Evolutionary conservation across 2,113 vertebrate genomes (phyloP).

Genomic region (Gasterosteus aculeatus): DNA sequence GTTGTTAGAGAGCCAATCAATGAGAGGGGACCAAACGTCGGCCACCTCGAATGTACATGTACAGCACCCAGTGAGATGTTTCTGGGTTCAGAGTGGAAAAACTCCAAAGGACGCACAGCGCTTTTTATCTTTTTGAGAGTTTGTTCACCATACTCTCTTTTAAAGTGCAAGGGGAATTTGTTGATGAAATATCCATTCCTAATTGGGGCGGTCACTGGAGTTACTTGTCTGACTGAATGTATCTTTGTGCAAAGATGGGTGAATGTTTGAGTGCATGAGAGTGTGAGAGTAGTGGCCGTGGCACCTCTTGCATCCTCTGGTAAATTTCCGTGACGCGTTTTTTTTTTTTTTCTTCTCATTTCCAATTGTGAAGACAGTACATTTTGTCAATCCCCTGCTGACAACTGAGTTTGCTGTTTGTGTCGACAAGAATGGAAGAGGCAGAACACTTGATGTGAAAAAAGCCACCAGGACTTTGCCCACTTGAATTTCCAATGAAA

Average conservation of each 20-base stretch:
- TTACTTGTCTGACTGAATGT: conserved; percentile 54
- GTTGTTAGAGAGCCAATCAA: conserved; percentile 42
- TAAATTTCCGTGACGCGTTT: conserved; percentile 26
- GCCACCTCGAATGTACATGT: conserved; percentile 35
- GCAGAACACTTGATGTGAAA: conserved; percentile 67
- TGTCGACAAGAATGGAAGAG: conserved; percentile 52
- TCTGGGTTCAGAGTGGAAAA: conserved; percentile 39
- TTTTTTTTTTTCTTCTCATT: conserved; percentile 23
- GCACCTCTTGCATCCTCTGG: conserved; percentile 50
- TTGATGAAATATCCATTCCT: conserved; percentile 78
- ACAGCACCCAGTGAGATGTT: conserved; percentile 40
- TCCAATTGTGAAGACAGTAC: conserved; percentile 33
- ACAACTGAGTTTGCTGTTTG: conserved; percentile 48
- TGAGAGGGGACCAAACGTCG: conserved; percentile 26
- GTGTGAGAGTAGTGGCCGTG: conserved; percentile 36
- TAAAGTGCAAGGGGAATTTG: conserved; percentile 46
- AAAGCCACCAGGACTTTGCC: conserved; percentile 51
- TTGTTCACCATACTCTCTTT: conserved; percentile 56
- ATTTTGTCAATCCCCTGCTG: conserved; percentile 63
- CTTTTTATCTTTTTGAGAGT: conserved; percentile 64
- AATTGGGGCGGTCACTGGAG: conserved; percentile 81
- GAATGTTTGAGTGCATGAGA: conserved; percentile 39
- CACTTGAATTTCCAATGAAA: conserved; percentile 45
- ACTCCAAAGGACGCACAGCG: conserved; percentile 35
- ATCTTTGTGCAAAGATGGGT: conserved; percentile 44